Percentiles rank a stretch among this genome's conserved stretches.
phyloP scores from a whole-genome alignment of 1,140 invertebrate genomes.

The Bombus cullumanus region DNA sequence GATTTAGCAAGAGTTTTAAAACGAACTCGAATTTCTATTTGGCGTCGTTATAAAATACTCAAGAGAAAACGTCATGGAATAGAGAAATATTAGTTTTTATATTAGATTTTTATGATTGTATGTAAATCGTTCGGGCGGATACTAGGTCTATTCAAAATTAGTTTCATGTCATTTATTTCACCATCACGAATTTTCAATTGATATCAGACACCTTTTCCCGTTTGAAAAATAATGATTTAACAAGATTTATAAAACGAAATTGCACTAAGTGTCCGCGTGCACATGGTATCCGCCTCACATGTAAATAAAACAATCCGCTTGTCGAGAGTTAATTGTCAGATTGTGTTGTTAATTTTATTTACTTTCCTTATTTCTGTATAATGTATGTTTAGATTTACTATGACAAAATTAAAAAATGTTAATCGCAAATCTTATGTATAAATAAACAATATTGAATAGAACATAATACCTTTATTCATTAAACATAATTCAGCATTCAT shows the following conservation, averaged over 20 bases:
- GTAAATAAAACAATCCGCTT: too few relatives aligned
- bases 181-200: background rate
- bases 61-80: constrained; percentile 29
- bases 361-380: background rate
- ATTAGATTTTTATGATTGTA: background rate
- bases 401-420: background rate
- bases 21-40: constrained; percentile 75
- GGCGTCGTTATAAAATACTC: constrained; percentile 72
- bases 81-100: background rate
- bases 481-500: background rate
- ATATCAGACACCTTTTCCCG: background rate
- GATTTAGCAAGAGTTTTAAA: constrained; percentile 73
- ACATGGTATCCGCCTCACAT: background rate
- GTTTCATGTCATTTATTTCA: background rate
- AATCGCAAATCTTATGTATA: background rate
- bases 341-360: background rate
- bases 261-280: background rate
- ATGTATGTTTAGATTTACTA: background rate
- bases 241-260: background rate
- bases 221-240: background rate
- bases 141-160: background rate
- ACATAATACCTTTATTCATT: background rate
- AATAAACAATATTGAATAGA: background rate
- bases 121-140: background rate
- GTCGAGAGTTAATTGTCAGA: background rate